Conservation (phyloP, 2,113 vertebrate genomes). For the Fulica atra region DNA sequence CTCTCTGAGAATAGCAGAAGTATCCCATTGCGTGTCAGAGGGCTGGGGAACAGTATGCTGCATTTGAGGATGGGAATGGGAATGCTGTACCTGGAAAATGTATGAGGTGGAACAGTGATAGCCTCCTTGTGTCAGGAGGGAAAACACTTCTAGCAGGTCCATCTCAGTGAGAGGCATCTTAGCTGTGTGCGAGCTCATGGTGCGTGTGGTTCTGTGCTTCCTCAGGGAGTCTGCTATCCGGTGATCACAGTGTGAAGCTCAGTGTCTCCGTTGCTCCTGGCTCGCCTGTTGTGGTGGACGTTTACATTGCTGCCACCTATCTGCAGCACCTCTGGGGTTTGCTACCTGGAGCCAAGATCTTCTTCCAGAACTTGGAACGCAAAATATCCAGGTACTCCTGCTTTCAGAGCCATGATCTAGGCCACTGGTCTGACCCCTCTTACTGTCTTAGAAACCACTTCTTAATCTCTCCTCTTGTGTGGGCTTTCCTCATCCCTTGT, state of each 20-base stretch:
- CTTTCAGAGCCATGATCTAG: neutral
- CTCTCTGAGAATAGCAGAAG: neutral
- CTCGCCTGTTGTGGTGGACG: conserved; percentile 45
- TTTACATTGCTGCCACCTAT: conserved; percentile 77
- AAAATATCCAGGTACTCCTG: conserved; percentile 69
- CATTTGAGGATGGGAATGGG: neutral
- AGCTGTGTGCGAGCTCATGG: neutral
- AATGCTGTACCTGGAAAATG: neutral
- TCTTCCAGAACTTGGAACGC: conserved; percentile 80
- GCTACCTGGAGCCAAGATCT: conserved; percentile 79
- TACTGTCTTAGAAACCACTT: neutral
- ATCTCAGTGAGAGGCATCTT: neutral
- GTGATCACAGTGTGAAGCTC: conserved; percentile 71
- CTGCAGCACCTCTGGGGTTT: conserved; percentile 76
- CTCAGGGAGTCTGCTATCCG: conserved; percentile 30
- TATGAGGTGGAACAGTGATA: neutral
- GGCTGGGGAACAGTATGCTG: neutral
- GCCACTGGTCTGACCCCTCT: neutral
- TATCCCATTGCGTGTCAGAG: neutral
- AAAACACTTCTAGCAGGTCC: neutral
- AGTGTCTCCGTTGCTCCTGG: conserved; percentile 51
- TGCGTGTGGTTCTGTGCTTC: neutral
- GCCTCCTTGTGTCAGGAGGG: neutral
- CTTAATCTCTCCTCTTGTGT: neutral
- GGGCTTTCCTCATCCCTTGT: neutral